These are phyloP conservation scores for Dicaeum eximium DNA, from an alignment of 2,113 vertebrate species.

Conservation along the genomic window DNA sequence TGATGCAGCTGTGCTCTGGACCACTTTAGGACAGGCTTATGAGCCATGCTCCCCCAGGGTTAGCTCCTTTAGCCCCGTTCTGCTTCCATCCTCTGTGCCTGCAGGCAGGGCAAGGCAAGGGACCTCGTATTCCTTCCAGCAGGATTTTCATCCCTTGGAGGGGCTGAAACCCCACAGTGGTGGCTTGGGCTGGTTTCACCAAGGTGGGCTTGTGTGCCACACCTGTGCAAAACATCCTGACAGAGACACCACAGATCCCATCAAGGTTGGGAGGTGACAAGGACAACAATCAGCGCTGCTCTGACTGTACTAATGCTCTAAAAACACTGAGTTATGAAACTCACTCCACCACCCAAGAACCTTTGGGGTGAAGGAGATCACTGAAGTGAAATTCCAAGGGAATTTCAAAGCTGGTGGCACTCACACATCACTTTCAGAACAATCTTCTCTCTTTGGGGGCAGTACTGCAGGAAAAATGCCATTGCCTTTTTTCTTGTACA, in stretches of 20 bases:
- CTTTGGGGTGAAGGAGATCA: neutral
- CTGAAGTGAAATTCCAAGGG: neutral
- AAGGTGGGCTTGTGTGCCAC: neutral
- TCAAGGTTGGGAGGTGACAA: neutral
- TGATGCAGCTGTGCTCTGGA: neutral
- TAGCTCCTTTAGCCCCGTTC: rapidly evolving
- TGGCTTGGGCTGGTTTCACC: neutral
- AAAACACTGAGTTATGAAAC: neutral
- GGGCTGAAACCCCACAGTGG: neutral
- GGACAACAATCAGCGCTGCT: rapidly evolving
- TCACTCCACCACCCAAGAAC: neutral
- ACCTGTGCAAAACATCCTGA: neutral
- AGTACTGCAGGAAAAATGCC: neutral
- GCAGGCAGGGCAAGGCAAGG: rapidly evolving
- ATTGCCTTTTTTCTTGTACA: neutral
- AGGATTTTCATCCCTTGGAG: neutral
- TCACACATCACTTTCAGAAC: rapidly evolving
- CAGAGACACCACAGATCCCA: neutral
- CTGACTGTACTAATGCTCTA: neutral
- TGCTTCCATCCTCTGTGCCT: too few relatives aligned
- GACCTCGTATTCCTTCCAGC: rapidly evolving
- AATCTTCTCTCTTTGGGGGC: neutral
- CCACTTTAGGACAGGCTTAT: neutral
- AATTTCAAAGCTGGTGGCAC: neutral
- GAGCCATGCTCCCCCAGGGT: rapidly evolving